Percentiles rank a stretch among this genome's conserved stretches.
Evolutionary conservation across 2,797 vertebrate genomes (phyloP).

Genomic region (Falco columbarius): DNA sequence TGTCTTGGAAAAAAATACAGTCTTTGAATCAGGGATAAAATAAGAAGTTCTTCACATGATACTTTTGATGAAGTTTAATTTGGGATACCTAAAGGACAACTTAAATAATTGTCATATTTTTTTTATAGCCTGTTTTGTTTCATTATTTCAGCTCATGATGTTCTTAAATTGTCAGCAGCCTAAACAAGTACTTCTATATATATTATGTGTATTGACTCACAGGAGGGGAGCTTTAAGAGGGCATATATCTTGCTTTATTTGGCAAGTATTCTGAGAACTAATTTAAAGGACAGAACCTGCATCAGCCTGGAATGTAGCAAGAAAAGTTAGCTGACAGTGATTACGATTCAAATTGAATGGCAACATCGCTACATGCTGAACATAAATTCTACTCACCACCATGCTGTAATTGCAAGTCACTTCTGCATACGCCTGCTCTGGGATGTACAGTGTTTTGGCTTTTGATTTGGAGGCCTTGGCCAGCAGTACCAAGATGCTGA

Average conservation of each 20-base stretch:
- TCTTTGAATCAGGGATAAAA: not conserved
- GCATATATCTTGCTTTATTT: not conserved
- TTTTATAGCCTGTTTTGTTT: not conserved
- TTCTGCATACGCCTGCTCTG: not conserved
- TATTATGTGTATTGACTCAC: not conserved
- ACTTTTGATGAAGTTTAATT: not conserved
- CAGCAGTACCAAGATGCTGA: not conserved
- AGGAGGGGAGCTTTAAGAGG: not conserved
- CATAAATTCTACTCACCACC: not conserved
- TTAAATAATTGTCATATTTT: not conserved
- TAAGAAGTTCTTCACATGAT: not conserved
- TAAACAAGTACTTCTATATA: not conserved
- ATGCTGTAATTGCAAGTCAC: not conserved
- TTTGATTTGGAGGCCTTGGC: not conserved
- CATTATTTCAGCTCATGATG: not conserved
- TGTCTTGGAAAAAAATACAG: not conserved
- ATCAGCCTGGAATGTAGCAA: not conserved
- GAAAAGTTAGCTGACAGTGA: not conserved
- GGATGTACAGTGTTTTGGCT: not conserved
- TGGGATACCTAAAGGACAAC: not conserved
- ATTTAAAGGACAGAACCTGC: not conserved
- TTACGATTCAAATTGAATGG: not conserved
- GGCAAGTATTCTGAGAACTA: not conserved
- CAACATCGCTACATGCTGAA: not conserved
- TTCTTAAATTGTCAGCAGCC: not conserved